A percentile compares a stretch with the other conserved stretches of the same genome.
phyloP scores from a whole-genome alignment of 2,797 vertebrate species.

The Avahi laniger region DNA sequence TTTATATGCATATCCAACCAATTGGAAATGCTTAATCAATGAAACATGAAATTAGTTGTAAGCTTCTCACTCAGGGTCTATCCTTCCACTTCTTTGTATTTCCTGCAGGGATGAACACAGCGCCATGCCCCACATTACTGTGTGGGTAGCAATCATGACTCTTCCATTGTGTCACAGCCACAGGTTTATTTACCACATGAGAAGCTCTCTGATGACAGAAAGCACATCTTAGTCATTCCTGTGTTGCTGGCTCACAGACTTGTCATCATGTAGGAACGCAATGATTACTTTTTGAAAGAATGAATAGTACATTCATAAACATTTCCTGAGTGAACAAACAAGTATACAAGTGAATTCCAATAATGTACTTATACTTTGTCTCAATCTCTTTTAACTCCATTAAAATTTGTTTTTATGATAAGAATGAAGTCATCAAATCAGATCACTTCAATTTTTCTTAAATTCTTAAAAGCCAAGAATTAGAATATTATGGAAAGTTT shows the following conservation, averaged over 20 bases:
- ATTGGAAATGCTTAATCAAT: background rate
- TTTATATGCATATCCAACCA: background rate
- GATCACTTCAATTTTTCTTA: background rate
- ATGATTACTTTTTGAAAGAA: background rate
- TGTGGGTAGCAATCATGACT: rapidly evolving
- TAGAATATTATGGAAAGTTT: background rate
- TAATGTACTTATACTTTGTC: background rate
- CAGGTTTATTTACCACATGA: background rate
- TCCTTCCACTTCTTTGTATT: background rate
- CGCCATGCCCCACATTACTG: background rate
- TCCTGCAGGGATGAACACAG: background rate
- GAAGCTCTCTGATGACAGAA: background rate
- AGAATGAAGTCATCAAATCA: background rate
- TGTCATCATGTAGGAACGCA: background rate
- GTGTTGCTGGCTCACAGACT: background rate
- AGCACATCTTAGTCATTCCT: background rate
- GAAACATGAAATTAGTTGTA: background rate
- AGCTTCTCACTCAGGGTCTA: too few species aligned
- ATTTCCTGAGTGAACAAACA: background rate
- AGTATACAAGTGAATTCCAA: background rate
- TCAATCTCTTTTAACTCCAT: background rate
- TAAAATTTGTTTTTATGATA: background rate
- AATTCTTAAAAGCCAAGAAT: background rate
- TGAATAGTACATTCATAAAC: background rate
- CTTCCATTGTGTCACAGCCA: background rate